A percentile compares a stretch with the other conserved stretches of the same genome.
Conservation (phyloP, 2,113 vertebrate species). For the Chamaea fasciata region DNA sequence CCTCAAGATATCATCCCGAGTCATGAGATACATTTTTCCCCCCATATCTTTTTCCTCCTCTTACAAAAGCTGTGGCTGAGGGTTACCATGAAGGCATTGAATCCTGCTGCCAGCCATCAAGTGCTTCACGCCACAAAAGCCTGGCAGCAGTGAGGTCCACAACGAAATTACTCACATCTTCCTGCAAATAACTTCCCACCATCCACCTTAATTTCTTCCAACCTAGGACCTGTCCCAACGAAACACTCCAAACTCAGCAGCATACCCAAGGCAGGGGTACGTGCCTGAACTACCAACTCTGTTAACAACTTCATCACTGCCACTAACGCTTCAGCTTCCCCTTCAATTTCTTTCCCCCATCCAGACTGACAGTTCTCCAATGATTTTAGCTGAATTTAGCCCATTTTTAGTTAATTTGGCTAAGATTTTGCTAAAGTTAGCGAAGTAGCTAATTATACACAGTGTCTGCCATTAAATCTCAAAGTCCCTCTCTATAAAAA, state of each 20-base stretch:
- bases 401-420: neutral
- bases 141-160: neutral
- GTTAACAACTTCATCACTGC: neutral
- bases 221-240: neutral
- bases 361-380: neutral
- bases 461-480: neutral
- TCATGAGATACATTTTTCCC: neutral
- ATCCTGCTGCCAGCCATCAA: neutral
- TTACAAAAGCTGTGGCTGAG: neutral
- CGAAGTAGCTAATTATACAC: slow-evolving; percentile 12
- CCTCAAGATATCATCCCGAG: fast-evolving
- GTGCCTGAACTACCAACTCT: neutral
- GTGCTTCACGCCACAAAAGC: neutral
- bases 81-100: neutral
- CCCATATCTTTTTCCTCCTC: neutral
- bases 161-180: neutral
- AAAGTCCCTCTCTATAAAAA: neutral
- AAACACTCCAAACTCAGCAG: neutral
- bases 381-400: neutral
- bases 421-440: neutral
- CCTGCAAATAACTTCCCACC: neutral
- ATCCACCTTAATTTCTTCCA: neutral
- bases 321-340: neutral
- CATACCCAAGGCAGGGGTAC: fast-evolving
- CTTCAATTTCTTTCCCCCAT: neutral